Conservation (phyloP, 2,113 vertebrate genomes). For the Antechinus stuartii region DNA sequence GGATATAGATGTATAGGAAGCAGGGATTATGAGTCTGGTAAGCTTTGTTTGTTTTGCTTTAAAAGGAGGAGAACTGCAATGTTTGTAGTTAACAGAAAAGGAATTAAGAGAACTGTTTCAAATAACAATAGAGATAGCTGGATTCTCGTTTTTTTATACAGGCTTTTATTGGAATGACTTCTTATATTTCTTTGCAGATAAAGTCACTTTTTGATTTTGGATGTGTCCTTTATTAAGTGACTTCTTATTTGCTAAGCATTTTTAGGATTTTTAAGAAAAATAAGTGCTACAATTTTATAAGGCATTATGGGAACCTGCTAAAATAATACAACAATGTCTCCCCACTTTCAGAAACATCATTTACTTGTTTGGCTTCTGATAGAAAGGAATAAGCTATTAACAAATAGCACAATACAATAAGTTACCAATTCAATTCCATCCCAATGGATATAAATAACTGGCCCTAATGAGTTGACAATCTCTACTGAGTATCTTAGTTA, state of each 20-base stretch:
- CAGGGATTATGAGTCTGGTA: not conserved
- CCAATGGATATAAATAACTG: not conserved
- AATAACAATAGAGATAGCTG: not conserved
- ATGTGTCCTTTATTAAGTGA: not conserved
- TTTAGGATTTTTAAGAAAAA: not conserved
- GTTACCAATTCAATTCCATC: not conserved
- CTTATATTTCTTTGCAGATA: not conserved
- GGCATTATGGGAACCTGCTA: not conserved
- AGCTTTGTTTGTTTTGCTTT: not conserved
- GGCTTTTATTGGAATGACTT: not conserved
- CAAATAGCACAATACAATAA: not conserved
- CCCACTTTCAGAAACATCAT: not conserved
- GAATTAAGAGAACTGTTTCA: not conserved
- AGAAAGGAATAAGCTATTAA: not conserved
- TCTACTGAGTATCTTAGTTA: not conserved
- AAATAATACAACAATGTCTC: not conserved
- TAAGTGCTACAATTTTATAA: not conserved
- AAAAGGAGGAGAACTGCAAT: not conserved
- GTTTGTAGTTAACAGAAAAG: not conserved
- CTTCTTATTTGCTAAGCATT: not conserved
- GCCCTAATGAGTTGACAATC: not conserved
- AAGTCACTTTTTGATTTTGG: not conserved
- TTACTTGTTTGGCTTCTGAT: not conserved
- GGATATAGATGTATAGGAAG: not conserved
- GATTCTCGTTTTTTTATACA: not conserved